Base-by-base conservation (phyloP, 2,113 vertebrate genomes). In the Bubalus kerabau region DNA sequence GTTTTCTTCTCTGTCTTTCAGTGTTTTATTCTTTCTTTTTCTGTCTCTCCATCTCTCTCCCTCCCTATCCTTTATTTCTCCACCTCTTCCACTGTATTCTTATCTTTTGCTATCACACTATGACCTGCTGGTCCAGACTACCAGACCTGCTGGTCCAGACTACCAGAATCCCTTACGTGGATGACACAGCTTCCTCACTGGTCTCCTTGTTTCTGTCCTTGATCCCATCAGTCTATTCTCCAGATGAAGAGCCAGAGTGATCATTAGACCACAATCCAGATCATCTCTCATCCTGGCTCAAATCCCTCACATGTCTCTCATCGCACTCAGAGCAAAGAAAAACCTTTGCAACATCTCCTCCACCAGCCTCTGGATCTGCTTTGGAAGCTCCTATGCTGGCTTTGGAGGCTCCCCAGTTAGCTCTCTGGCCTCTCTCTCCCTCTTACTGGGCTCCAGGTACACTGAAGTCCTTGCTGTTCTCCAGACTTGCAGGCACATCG, bases 361-460 rank as follows among this genome's bases (percentile, higher is more conserved):
- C 67, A 98, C 96, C 59, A 99, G 99, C 97, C 99, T 98, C 74
- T 99, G 99, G 99, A 98, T 99, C 98, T 99, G 99, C 98, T 99
- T 99, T 0, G 99, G 99, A 81, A 99, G 99, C 89, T 99, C 99
- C 15, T 99, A 99, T 26, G 98, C 99, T 0, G 99, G 99, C 57
- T 98, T 43, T 10, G 6, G 71, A 43, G 36, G 36, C 10, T 36
- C 19, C 16, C 32, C 40, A 19, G 9, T 7, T 13, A 87, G 12
- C 43, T 8, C 36, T 54, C 50, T 17, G 50, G 7, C 76, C 40
- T 16, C 62, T 82, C 48, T 10, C n/a, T 59, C 48, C 4, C 24
- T 32, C 28, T 40, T 26, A 21, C 5, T 6, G 11, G 19, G 17
- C 78, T 95, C 46, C 87, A 48, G 83, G 10, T 23, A 26, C 74